These are phyloP conservation scores for Unio delphinus DNA, from an alignment of 2,888 invertebrate species.

Conservation along the genomic window DNA sequence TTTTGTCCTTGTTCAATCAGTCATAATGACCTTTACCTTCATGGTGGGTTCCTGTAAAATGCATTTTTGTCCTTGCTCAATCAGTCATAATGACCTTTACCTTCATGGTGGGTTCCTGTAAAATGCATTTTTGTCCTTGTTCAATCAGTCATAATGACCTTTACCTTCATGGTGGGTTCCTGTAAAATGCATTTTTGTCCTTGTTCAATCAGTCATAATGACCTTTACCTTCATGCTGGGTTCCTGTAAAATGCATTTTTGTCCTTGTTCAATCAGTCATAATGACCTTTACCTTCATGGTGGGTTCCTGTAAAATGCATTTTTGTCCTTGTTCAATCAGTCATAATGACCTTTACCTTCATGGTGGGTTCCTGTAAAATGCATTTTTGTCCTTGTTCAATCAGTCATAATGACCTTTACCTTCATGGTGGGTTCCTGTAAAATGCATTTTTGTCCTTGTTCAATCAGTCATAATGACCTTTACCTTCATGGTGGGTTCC, in stretches of 20 bases:
- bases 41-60: conserved; percentile 63
- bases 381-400: conserved; percentile 71
- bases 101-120: conserved; percentile 71
- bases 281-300: conserved; percentile 74
- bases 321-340: conserved; percentile 69
- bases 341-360: conserved; percentile 76
- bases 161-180: conserved; percentile 62
- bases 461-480: conserved; percentile 76
- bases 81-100: conserved; percentile 75
- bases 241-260: conserved; percentile 71
- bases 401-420: conserved; percentile 75
- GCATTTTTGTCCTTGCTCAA: conserved; percentile 71
- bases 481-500: conserved; percentile 62
- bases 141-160: conserved; percentile 76
- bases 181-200: conserved; percentile 70
- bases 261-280: conserved; percentile 73
- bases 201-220: conserved; percentile 73
- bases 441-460: conserved; percentile 71
- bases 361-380: conserved; percentile 63
- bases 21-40: conserved; percentile 76
- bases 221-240: conserved; percentile 56
- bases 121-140: conserved; percentile 71
- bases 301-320: conserved; percentile 71
- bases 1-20: conserved; percentile 69
- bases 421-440: conserved; percentile 71